Percentiles rank a stretch among this genome's conserved stretches.
Conservation (phyloP, 1,140 invertebrate genomes). For the Thaumetopoea pityocampa region DNA sequence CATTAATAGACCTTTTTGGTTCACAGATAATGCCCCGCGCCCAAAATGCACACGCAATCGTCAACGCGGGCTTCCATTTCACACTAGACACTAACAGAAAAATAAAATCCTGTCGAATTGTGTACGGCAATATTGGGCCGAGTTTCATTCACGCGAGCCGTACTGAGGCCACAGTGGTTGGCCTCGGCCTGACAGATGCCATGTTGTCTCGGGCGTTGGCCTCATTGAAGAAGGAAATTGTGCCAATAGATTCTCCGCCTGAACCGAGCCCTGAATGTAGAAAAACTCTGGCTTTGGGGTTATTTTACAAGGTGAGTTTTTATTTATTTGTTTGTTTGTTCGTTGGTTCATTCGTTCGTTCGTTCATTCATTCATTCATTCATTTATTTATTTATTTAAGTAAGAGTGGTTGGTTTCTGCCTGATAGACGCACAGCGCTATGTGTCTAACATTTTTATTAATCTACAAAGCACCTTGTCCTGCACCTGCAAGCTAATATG, state of each 20-base stretch:
- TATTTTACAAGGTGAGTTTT: slow-evolving; percentile 81
- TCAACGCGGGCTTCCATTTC: slow-evolving; percentile 88
- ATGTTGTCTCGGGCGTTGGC: slow-evolving; percentile 76
- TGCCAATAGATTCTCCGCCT: slow-evolving; percentile 78
- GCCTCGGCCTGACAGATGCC: slow-evolving; percentile 68
- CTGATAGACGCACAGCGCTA: too few species aligned
- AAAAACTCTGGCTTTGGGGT: slow-evolving; percentile 76
- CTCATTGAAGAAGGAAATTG: slow-evolving; percentile 78
- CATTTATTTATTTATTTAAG: not conserved
- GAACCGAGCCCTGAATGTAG: slow-evolving; percentile 82
- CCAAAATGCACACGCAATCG: slow-evolving; percentile 89
- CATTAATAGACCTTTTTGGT: slow-evolving; percentile 10
- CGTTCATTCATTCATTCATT: not conserved
- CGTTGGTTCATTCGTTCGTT: not conserved
- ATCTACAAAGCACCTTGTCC: too few species aligned
- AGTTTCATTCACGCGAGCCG: slow-evolving; percentile 82
- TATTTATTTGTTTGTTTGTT: not conserved
- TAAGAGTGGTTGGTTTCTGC: not conserved
- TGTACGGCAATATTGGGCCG: slow-evolving; percentile 56
- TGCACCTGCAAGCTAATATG: too few species aligned
- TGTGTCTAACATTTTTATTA: too few species aligned
- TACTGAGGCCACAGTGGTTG: slow-evolving; percentile 80
- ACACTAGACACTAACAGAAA: slow-evolving; percentile 69
- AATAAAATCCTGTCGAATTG: slow-evolving; percentile 68
- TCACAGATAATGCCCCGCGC: slow-evolving; percentile 85